Percentiles rank a stretch among this genome's conserved stretches.
Evolutionary conservation across 2,113 vertebrate genomes (phyloP).

Genomic region (Poecilia latipinna): DNA sequence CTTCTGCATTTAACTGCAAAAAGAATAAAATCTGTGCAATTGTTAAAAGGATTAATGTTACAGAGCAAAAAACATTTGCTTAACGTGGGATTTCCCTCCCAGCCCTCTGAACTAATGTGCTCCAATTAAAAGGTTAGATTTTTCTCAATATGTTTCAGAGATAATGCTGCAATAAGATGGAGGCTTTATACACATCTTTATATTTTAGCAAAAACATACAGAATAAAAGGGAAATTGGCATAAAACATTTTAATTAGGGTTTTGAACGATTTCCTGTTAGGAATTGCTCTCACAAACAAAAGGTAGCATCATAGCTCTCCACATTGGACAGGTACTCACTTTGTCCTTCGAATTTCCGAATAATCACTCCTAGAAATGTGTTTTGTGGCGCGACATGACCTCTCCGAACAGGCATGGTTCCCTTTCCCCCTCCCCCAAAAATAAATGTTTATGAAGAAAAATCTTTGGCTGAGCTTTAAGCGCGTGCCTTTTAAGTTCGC

Average conservation of each 20-base stretch:
- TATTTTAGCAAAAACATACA: neutral
- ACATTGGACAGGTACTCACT: constrained; percentile 85
- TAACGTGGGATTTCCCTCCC: no score
- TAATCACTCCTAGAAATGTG: constrained; percentile 95
- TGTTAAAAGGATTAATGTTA: neutral
- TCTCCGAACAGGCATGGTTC: constrained; percentile 95
- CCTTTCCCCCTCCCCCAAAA: constrained; percentile 8
- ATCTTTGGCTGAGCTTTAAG: constrained; percentile 72
- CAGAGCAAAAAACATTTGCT: no score
- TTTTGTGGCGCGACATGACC: constrained; percentile 97
- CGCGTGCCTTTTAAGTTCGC: constrained; percentile 72
- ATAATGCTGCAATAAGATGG: neutral
- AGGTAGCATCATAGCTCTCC: constrained; percentile 7
- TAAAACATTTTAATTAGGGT: neutral
- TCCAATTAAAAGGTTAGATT: neutral
- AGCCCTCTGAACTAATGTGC: no score
- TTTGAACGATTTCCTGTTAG: neutral
- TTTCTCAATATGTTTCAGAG: neutral
- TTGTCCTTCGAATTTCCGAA: constrained; percentile 98
- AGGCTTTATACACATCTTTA: neutral
- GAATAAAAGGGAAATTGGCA: neutral
- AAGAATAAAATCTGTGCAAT: neutral
- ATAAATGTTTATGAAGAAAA: constrained; percentile 27
- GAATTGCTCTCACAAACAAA: constrained; percentile 21
- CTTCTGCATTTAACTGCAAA: neutral